phyloP scores from a whole-genome alignment of 2,113 vertebrate genomes.

The Plectropomus leopardus region DNA sequence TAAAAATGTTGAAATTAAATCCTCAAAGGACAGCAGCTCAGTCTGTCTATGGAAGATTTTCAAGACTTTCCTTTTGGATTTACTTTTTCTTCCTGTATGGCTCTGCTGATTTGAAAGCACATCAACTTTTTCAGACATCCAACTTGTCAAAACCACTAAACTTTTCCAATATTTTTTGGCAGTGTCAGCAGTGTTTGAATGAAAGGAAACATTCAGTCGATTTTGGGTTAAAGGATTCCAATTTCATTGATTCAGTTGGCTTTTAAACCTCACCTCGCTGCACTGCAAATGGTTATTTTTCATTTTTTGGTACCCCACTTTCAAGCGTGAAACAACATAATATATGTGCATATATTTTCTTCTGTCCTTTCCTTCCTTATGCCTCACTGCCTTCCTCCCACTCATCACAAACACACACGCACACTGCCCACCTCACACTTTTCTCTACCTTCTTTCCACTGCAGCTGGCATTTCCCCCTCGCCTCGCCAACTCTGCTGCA shows the following conservation, averaged over 20 bases:
- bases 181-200: no score
- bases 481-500: not conserved
- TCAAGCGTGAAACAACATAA: not conserved
- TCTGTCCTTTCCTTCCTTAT: slow-evolving; percentile 15
- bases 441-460: slow-evolving; percentile 10
- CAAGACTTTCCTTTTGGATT: not conserved
- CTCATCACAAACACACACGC: slow-evolving; percentile 9
- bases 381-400: slow-evolving; percentile 44
- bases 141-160: not conserved
- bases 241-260: not conserved
- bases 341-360: slow-evolving; percentile 50
- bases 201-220: slow-evolving; percentile 7
- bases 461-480: slow-evolving; percentile 40
- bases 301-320: not conserved
- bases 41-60: not conserved
- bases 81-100: not conserved
- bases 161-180: not conserved
- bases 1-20: no score
- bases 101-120: not conserved
- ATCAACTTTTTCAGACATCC: not conserved
- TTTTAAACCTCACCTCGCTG: not conserved
- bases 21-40: not conserved
- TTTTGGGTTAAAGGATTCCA: not conserved
- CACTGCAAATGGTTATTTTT: not conserved
- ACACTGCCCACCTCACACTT: slow-evolving; percentile 36